Evolutionary conservation across 2,113 vertebrate species (phyloP), one percentile per base, ranked within the genome.

Genomic region (Dicrurus megarhynchus): DNA sequence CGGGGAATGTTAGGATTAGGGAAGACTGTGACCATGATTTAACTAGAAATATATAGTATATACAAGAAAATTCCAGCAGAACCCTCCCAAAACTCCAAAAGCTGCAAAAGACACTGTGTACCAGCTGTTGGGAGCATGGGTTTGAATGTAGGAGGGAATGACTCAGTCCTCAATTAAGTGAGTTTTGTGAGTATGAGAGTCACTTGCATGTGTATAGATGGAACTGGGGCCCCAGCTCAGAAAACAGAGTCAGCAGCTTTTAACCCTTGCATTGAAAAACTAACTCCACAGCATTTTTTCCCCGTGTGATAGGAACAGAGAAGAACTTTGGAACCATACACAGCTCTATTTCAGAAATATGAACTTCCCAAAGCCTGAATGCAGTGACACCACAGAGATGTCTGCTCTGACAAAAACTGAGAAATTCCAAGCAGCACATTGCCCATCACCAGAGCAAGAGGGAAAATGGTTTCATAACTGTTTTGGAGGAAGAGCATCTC

Each of bases 111-210:
- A 82, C 23, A 37, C 16, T 23, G 55, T 17, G 37, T 49, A 74
- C 60, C 71, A 90, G 95, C 90, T 93, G 89, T 90, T 86, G 41
- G 39, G 32, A 86, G 53, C 28, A 42, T 16, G 67, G 42, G 32
- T 67, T 87, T 94, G 63, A 69, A 71, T 24, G 88, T 86, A 71
- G 88, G 92, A 94, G 76, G 85, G 79, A 81, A 90, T 93, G 92
- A 97, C 52, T 94, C 88, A 94, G 79, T 53, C 23, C 64, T 86
- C 69, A 88, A 59, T 84, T 93, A 90, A 93, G n/a, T 27, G 50
- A 85, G 55, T 79, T 63, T 74, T 47, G 59, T 10, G 4, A 37
- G 28, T 57, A 83, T 17, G 27, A 93, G 37, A 67, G 78, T 85
- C 78, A 61, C 70, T 73, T 78, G 50, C 68, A 65, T 11, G 18